Conservation (phyloP, 2,888 invertebrate species). For the Perizoma flavofasciatum region DNA sequence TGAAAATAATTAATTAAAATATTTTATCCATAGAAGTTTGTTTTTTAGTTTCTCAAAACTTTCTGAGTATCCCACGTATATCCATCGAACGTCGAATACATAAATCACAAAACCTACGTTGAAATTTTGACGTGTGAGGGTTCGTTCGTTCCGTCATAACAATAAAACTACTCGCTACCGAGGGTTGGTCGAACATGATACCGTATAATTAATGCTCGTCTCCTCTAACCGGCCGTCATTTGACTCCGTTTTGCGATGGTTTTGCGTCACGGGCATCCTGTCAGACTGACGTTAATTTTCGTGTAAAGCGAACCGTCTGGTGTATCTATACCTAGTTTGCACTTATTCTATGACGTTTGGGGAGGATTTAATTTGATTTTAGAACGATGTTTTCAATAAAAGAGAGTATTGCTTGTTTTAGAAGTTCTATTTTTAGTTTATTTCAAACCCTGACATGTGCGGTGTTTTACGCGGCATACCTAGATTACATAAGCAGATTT, state of each 20-base stretch:
- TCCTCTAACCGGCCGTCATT: constrained; percentile 56
- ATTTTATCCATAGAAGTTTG: no score
- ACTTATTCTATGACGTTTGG: constrained; percentile 21
- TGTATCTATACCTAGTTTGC: constrained; percentile 27
- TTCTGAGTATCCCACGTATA: no score
- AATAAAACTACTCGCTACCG: constrained; percentile 31
- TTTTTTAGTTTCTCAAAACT: no score
- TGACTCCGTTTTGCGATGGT: constrained; percentile 33
- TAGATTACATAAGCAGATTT: no score
- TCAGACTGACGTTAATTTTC: constrained; percentile 69
- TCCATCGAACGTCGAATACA: constrained; percentile 9
- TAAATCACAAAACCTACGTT: constrained; percentile 22
- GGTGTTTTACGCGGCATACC: no score
- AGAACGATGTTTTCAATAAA: constrained; percentile 6
- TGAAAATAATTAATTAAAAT: no score
- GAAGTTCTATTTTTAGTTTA: no score
- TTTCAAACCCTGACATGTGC: no score
- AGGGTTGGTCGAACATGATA: constrained; percentile 55
- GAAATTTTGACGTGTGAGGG: constrained; percentile 24
- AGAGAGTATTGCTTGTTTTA: background rate
- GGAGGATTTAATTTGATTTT: constrained; percentile 14
- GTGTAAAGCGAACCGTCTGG: constrained; percentile 70
- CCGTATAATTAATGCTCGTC: constrained; percentile 72
- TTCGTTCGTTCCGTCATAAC: constrained; percentile 25
- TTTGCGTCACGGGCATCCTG: constrained; percentile 52